Base-by-base conservation (phyloP, 1,140 invertebrate genomes). In the Capitella teleta region DNA sequence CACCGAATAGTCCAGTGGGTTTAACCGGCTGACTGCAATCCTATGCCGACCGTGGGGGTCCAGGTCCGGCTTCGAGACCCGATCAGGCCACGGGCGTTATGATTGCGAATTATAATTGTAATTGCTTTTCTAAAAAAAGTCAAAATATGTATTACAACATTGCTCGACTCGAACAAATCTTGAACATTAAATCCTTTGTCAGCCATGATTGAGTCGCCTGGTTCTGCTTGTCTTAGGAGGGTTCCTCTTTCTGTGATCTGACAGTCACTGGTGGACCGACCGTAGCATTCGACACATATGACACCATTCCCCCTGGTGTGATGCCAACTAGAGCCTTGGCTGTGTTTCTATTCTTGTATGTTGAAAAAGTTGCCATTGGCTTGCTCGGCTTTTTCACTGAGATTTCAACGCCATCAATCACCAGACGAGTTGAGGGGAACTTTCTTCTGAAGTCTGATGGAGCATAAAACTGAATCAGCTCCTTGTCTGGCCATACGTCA, bases 391-490 rank as follows among this genome's bases (percentile, higher is more conserved):
- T 49, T 8, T 53, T 32, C 21, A 58, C 55, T 5, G 50, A 51
- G 4, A 54, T 53, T 52, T 60, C 56, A 19, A 51, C 55, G 6
- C 28, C 51, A 53, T 60, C 58, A 19, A 61, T 18, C n/a, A 57
- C 57, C 12, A 60, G 54, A 43, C 58, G 28, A 28, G 58, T 57
- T 26, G 30, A 42, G 28, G 56, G 42, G 54, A 50, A 58, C 14
- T n/a, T n/a, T n/a, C n/a, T n/a, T n/a, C n/a, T n/a, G n/a, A n/a
- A n/a, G n/a, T n/a, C n/a, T n/a, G n/a, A n/a, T n/a, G n/a, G n/a
- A n/a, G n/a, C n/a, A n/a, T n/a, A n/a, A n/a, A n/a, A n/a, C n/a
- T n/a, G n/a, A n/a, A n/a, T n/a, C n/a, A n/a, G n/a, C n/a, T n/a
- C n/a, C n/a, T n/a, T n/a, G n/a, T n/a, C n/a, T n/a, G n/a, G n/a